Evolutionary conservation across 2,797 vertebrate species (phyloP).

Genomic region (Mycteria americana): DNA sequence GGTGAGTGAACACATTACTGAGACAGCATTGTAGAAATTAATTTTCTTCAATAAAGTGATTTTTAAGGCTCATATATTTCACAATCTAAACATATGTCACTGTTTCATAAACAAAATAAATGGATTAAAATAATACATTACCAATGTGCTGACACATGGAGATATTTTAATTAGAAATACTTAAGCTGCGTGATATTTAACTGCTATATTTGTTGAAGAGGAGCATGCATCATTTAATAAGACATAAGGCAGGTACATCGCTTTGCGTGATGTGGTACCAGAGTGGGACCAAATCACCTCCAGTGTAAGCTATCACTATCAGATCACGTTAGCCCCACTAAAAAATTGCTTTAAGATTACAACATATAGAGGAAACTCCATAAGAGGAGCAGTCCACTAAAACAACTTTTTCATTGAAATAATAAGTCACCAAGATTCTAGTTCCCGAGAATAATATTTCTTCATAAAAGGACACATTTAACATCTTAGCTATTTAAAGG

Average conservation of each 20-base stretch:
- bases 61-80: conserved; percentile 98
- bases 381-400: conserved; percentile 25
- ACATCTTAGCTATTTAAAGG: conserved; percentile 76
- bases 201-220: conserved; percentile 78
- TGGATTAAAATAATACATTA: conserved; percentile 98
- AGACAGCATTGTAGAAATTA: conserved; percentile 92
- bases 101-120: conserved; percentile 91
- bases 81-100: conserved; percentile 91
- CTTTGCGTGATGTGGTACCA: conserved; percentile 62
- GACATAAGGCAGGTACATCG: conserved; percentile 76
- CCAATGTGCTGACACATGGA: conserved; percentile 89
- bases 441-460: conserved; percentile 71
- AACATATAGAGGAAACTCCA: conserved; percentile 3
- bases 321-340: conserved; percentile 44
- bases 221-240: conserved; percentile 79
- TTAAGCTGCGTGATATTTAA: conserved; percentile 80
- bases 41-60: conserved; percentile 96
- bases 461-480: conserved; percentile 69
- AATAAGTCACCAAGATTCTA: conserved; percentile 59
- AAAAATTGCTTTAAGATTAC: conserved; percentile 48
- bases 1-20: conserved; percentile 90
- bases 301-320: conserved; percentile 43
- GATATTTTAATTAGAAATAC: conserved; percentile 94
- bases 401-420: conserved; percentile 54
- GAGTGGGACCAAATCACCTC: conserved; percentile 63